A percentile compares a stretch with the other conserved stretches of the same genome.
These are phyloP conservation scores for Varecia variegata DNA, from an alignment of 2,797 vertebrate species.

Conservation along the genomic window DNA sequence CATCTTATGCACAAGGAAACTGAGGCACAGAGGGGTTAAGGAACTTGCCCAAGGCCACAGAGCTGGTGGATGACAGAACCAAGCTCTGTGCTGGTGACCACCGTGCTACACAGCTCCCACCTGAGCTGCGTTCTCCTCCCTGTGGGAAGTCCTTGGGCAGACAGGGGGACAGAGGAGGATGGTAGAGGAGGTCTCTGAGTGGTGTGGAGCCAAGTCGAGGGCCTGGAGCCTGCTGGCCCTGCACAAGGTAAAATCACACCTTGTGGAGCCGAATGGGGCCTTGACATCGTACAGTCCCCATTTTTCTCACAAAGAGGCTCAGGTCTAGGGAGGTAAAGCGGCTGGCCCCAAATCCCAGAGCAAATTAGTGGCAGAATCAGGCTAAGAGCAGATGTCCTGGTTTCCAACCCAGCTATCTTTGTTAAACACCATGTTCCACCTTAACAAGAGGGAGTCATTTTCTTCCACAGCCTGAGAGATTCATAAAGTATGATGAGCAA, in stretches of 20 bases:
- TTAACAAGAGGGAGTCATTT: not conserved
- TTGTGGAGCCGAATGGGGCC: not conserved
- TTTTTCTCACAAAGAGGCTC: conserved; percentile 11
- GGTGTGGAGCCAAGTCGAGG: rapidly evolving
- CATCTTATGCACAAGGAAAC: not conserved
- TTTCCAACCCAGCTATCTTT: not conserved
- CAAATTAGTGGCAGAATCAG: conserved; percentile 48
- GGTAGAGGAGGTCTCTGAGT: not conserved
- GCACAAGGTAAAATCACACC: not conserved
- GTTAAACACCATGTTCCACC: not conserved
- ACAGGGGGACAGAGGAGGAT: not conserved
- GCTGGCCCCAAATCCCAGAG: conserved; percentile 38
- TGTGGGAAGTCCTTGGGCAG: not conserved
- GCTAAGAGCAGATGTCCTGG: not conserved
- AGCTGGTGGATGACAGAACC: not conserved
- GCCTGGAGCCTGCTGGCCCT: not conserved
- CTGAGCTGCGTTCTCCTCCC: not conserved
- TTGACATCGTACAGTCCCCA: not conserved
- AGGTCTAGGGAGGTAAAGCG: not conserved
- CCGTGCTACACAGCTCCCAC: rapidly evolving
- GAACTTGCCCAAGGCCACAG: not conserved
- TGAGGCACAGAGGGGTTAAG: not conserved
- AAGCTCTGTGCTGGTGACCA: not conserved
- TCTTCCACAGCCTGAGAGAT: not conserved
- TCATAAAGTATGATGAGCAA: not conserved